Percentiles rank a stretch among this genome's conserved stretches.
phyloP scores from a whole-genome alignment of 2,797 vertebrate genomes.

The Simalia tracyae region DNA sequence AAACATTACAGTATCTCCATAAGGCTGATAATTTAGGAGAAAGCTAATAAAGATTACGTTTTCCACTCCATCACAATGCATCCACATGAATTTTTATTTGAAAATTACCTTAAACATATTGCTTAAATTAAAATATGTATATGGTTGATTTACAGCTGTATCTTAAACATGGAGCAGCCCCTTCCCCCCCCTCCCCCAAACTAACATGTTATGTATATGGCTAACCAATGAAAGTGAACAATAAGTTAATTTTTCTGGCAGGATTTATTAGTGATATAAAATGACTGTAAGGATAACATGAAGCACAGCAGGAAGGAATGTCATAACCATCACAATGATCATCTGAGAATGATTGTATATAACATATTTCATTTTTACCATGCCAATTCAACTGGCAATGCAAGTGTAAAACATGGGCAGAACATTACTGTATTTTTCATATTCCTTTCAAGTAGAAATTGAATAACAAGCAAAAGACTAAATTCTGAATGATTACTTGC shows the following conservation, averaged over 20 bases:
- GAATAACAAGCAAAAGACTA: not conserved
- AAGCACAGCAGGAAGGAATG: constrained; percentile 41
- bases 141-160: not conserved
- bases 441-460: not conserved
- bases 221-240: not conserved
- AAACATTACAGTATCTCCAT: constrained; percentile 8
- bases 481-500: not conserved
- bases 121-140: not conserved
- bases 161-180: not conserved
- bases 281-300: constrained; percentile 55
- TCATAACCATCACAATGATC: constrained; percentile 39
- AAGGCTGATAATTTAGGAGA: not conserved
- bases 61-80: not conserved
- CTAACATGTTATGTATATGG: not conserved
- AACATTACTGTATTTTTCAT: not conserved
- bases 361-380: rapidly evolving
- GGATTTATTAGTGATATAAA: constrained; percentile 46
- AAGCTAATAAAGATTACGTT: constrained; percentile 8
- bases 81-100: not conserved
- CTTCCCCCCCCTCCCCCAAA: too few species aligned
- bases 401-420: not conserved
- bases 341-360: not conserved
- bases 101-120: constrained; percentile 1
- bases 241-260: not conserved
- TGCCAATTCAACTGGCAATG: not conserved